A percentile compares a stretch with the other conserved stretches of the same genome.
Conservation (phyloP, 2,113 vertebrate species). For the Hydrochoerus hydrochaeris region DNA sequence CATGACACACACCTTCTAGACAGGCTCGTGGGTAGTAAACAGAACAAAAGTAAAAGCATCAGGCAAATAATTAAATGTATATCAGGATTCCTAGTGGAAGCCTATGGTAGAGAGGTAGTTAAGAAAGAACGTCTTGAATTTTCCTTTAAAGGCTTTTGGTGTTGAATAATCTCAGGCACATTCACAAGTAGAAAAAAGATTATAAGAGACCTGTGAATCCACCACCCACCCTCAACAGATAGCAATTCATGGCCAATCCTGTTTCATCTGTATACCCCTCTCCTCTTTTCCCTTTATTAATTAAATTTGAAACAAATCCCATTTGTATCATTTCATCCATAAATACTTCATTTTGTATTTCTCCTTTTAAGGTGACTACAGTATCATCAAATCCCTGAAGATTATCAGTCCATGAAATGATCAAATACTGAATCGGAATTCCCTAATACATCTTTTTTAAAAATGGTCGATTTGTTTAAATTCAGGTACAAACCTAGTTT, state of each 20-base stretch:
- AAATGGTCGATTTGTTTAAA: not conserved
- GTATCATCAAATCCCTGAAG: not conserved
- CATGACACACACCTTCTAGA: not conserved
- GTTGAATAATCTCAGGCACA: not conserved
- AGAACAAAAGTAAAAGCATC: not conserved
- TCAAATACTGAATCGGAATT: not conserved
- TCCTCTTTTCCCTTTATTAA: not conserved
- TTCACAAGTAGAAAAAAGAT: not conserved
- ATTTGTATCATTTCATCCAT: not conserved
- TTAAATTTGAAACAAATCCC: not conserved
- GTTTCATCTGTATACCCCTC: not conserved
- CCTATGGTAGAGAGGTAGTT: not conserved
- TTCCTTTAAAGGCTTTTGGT: not conserved
- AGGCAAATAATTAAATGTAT: not conserved
- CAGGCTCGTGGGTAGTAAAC: not conserved
- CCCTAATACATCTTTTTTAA: not conserved
- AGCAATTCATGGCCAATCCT: fast-evolving
- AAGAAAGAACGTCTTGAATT: not conserved
- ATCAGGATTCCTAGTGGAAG: not conserved
- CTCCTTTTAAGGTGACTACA: not conserved
- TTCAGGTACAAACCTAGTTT: not conserved
- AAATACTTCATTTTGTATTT: not conserved
- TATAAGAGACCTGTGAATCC: not conserved
- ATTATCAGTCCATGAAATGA: not conserved
- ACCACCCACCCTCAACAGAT: no score